These are phyloP conservation scores for Ptychadena robeensis DNA, from an alignment of 2,797 vertebrate genomes.

Conservation along the genomic window DNA sequence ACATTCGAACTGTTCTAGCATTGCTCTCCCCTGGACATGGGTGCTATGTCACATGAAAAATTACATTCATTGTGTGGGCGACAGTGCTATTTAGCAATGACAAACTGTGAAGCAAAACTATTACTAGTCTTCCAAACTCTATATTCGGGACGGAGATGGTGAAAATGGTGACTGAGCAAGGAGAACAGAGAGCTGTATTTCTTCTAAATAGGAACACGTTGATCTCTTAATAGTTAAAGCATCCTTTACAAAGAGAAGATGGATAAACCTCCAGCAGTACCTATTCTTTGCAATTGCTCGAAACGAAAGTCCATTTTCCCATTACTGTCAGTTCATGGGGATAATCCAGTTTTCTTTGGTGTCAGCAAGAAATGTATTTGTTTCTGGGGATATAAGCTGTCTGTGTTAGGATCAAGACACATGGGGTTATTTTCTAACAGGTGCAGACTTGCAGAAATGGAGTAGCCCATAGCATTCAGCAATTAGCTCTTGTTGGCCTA, in stretches of 20 bases:
- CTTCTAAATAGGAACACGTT: conserved; percentile 21
- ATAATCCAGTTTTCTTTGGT: not conserved
- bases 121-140: conserved; percentile 47
- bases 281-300: not conserved
- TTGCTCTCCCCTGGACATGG: conserved; percentile 18
- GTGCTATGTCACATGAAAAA: conserved; percentile 54
- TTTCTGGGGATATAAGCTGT: conserved; percentile 3
- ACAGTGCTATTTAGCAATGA: conserved; percentile 62
- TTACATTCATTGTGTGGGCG: conserved; percentile 54
- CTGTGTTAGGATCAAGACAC: conserved; percentile 7
- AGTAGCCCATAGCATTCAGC: not conserved
- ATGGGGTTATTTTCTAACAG: conserved; percentile 7
- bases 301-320: not conserved
- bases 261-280: not conserved
- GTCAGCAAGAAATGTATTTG: not conserved
- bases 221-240: conserved; percentile 35
- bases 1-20: conserved; percentile 19
- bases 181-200: conserved; percentile 17
- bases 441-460: not conserved
- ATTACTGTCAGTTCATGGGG: not conserved
- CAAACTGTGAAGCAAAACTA: conserved; percentile 57
- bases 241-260: conserved; percentile 25
- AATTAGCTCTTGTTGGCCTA: not conserved
- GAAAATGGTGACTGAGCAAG: conserved; percentile 21
- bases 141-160: conserved; percentile 39